Evolutionary conservation across 1,140 invertebrate species (phyloP).

Genomic region (Caenorhabditis elegans): DNA sequence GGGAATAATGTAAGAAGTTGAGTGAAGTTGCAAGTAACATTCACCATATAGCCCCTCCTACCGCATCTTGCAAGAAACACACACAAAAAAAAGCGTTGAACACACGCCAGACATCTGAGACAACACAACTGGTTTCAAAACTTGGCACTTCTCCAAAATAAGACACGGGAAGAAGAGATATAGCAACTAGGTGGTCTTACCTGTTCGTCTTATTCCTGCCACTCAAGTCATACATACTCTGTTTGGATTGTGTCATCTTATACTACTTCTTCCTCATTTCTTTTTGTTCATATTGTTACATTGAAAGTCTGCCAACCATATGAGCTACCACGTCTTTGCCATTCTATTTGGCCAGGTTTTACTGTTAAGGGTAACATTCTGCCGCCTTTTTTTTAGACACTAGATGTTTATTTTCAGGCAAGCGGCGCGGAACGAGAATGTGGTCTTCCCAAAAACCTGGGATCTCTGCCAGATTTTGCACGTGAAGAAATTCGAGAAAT

Average conservation of each 20-base stretch:
- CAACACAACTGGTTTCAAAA: slow-evolving; percentile 25
- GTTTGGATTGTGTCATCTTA: slow-evolving; percentile 19
- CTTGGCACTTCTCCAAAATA: slow-evolving; percentile 30
- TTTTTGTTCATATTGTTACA: background rate
- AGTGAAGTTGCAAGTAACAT: slow-evolving; percentile 13
- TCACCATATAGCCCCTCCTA: background rate
- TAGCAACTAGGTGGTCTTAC: slow-evolving; percentile 15
- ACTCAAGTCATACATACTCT: slow-evolving; percentile 22
- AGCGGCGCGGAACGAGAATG: slow-evolving; percentile 4
- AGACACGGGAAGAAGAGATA: slow-evolving; percentile 7
- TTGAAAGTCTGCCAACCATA: background rate
- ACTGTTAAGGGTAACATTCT: background rate
- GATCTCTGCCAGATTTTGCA: slow-evolving; percentile 28
- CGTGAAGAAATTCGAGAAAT: slow-evolving; percentile 39
- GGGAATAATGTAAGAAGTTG: slow-evolving; percentile 21
- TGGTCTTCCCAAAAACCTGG: slow-evolving; percentile 33
- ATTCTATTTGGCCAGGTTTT: background rate
- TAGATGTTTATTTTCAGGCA: background rate
- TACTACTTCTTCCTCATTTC: background rate
- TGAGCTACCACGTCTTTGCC: background rate
- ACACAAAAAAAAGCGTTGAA: background rate
- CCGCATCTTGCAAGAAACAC: background rate
- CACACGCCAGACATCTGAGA: slow-evolving; percentile 23
- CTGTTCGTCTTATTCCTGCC: slow-evolving; percentile 31
- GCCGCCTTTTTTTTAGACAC: too few species aligned